Conservation (phyloP, 2,797 vertebrate species). For the Myripristis jacobus region DNA sequence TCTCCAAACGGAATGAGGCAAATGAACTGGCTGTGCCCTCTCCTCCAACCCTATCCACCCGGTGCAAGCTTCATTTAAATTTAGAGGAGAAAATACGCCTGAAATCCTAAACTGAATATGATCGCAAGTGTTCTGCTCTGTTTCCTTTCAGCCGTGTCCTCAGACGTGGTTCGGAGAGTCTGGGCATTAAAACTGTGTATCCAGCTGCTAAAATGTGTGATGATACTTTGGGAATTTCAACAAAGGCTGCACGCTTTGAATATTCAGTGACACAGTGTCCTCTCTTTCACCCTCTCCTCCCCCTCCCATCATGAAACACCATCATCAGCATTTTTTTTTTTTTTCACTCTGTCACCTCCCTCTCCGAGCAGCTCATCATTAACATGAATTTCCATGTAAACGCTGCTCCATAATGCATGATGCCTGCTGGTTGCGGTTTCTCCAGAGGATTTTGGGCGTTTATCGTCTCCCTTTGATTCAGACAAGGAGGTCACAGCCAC, state of each 20-base stretch:
- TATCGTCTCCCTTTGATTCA: slow-evolving; percentile 37
- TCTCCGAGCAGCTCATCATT: slow-evolving; percentile 52
- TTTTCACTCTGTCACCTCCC: slow-evolving; percentile 17
- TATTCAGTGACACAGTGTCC: slow-evolving; percentile 51
- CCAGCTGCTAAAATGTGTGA: background rate
- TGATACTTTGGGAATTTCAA: slow-evolving; percentile 19
- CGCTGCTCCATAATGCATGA: slow-evolving; percentile 72
- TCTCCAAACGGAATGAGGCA: too few species aligned
- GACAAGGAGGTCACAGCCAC: slow-evolving; percentile 44
- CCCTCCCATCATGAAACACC: slow-evolving; percentile 13
- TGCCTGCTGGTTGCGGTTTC: slow-evolving; percentile 58
- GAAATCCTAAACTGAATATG: too few species aligned
- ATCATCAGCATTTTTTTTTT: slow-evolving; percentile 46
- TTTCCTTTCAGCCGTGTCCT: background rate
- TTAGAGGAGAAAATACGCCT: too few species aligned
- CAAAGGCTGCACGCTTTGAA: slow-evolving; percentile 30
- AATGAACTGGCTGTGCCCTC: too few species aligned
- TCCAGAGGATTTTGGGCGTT: slow-evolving; percentile 41
- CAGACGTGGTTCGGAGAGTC: too few species aligned
- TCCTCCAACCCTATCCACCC: too few species aligned
- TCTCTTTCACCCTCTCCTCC: slow-evolving; percentile 50
- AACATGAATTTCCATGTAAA: slow-evolving; percentile 65
- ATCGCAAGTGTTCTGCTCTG: background rate
- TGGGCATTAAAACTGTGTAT: background rate
- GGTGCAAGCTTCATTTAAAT: too few species aligned